Conservation (phyloP, 2,797 vertebrate species). For the Enteromius argenteus region DNA sequence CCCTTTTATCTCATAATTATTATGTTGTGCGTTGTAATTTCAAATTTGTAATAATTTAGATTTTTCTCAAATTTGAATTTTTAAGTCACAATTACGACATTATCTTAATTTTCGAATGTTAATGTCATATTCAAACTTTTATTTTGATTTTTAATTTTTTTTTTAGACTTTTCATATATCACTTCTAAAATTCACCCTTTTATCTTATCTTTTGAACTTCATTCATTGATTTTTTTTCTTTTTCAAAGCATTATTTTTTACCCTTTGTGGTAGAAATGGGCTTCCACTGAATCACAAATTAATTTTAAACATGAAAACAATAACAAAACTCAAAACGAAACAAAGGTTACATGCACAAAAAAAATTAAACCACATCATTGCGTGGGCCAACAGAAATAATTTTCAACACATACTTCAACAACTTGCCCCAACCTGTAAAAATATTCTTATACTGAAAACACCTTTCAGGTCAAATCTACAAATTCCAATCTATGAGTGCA, state of each 20-base stretch:
- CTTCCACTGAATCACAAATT: background rate
- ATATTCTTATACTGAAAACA: background rate
- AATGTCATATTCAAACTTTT: too few relatives aligned
- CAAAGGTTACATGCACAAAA: background rate
- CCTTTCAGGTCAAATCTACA: constrained; percentile 1
- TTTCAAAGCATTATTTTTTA: background rate
- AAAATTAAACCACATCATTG: background rate
- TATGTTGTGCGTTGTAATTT: background rate
- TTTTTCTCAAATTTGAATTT: background rate
- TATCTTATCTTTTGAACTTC: background rate
- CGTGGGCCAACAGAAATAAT: background rate
- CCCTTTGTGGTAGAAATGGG: background rate
- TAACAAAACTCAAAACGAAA: background rate
- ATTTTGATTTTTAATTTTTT: too few relatives aligned
- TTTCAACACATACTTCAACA: background rate
- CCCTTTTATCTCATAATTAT: background rate
- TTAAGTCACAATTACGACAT: background rate
- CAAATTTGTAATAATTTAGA: background rate
- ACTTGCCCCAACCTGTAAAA: background rate
- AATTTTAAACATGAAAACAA: background rate
- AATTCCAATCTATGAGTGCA: background rate
- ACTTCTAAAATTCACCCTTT: too few relatives aligned
- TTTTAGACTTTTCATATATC: too few relatives aligned
- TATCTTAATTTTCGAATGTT: too few relatives aligned
- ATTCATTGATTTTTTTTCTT: background rate